A percentile compares a stretch with the other conserved stretches of the same genome.
Evolutionary conservation across 2,888 invertebrate genomes (phyloP).

Genomic region (Zele albiditarsus): DNA sequence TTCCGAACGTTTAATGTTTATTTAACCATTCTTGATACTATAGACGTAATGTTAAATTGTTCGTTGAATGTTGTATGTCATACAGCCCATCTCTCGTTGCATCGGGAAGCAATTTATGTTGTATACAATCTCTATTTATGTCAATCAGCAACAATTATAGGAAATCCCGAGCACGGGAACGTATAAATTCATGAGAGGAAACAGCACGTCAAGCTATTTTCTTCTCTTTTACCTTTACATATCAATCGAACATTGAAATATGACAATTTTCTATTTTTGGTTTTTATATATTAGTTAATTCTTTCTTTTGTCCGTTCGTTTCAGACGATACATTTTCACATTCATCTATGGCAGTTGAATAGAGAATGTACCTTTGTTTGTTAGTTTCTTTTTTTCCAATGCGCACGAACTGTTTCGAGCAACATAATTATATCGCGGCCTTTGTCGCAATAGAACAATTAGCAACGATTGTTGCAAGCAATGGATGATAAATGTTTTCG

Average conservation of each 20-base stretch:
- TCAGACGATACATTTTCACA: constrained; percentile 37
- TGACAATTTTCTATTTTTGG: neutral
- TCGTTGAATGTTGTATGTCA: constrained; percentile 34
- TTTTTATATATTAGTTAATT: neutral
- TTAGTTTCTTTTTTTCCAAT: constrained; percentile 26
- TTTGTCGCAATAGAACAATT: constrained; percentile 36
- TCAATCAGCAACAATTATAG: constrained; percentile 8
- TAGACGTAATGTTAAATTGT: constrained; percentile 53
- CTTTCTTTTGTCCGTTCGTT: neutral
- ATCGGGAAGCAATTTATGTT: constrained; percentile 39
- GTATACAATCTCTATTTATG: constrained; percentile 16
- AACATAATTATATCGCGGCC: constrained; percentile 51
- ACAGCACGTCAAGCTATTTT: neutral
- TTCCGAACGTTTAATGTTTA: constrained; percentile 56
- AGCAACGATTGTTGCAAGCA: constrained; percentile 37
- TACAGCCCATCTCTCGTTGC: constrained; percentile 48
- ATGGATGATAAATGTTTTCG: constrained; percentile 18
- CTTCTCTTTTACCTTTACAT: neutral
- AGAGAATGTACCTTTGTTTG: constrained; percentile 46
- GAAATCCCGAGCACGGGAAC: constrained; percentile 31
- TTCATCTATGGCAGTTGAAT: constrained; percentile 57
- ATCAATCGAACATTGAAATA: constrained; percentile 17
- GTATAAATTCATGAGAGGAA: constrained; percentile 26
- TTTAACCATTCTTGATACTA: constrained; percentile 53
- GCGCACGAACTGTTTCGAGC: constrained; percentile 51